phyloP scores from a whole-genome alignment of 1,140 invertebrate genomes.

The Drosophila asahinai region DNA sequence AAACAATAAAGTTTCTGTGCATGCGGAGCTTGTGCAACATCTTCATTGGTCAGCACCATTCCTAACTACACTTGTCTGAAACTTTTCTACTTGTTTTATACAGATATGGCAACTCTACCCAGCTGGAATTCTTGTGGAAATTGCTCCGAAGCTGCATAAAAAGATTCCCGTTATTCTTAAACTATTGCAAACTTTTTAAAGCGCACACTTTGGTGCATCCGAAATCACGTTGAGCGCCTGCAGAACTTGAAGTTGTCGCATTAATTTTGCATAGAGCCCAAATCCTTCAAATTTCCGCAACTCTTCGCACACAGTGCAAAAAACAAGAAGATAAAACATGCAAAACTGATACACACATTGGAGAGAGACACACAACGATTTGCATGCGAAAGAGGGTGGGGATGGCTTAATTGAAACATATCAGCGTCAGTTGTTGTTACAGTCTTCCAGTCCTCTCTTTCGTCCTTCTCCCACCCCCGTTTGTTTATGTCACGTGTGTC shows the following conservation, averaged over 20 bases:
- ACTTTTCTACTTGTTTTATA: too few relatives aligned
- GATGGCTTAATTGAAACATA: conserved; percentile 55
- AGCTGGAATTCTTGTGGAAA: too few relatives aligned
- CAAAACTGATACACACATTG: conserved; percentile 27
- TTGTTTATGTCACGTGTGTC: conserved; percentile 11
- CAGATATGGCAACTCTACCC: too few relatives aligned
- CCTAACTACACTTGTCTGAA: too few relatives aligned
- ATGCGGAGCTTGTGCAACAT: too few relatives aligned
- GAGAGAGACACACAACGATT: not conserved
- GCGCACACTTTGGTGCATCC: not conserved
- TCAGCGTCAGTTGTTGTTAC: conserved; percentile 34
- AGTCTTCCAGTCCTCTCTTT: not conserved
- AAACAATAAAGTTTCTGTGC: too few relatives aligned
- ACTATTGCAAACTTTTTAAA: not conserved
- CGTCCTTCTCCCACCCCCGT: not conserved
- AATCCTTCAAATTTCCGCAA: not conserved
- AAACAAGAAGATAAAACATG: conserved; percentile 29
- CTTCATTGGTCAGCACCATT: too few relatives aligned
- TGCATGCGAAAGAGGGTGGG: not conserved
- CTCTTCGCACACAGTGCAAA: conserved; percentile 1
- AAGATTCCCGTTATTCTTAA: too few relatives aligned
- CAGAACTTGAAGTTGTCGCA: not conserved
- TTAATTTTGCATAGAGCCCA: conserved; percentile 1
- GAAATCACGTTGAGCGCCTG: not conserved
- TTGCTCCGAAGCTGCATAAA: too few relatives aligned